Base-by-base conservation (phyloP, 2,888 invertebrate genomes). In the Netelia virgata region DNA sequence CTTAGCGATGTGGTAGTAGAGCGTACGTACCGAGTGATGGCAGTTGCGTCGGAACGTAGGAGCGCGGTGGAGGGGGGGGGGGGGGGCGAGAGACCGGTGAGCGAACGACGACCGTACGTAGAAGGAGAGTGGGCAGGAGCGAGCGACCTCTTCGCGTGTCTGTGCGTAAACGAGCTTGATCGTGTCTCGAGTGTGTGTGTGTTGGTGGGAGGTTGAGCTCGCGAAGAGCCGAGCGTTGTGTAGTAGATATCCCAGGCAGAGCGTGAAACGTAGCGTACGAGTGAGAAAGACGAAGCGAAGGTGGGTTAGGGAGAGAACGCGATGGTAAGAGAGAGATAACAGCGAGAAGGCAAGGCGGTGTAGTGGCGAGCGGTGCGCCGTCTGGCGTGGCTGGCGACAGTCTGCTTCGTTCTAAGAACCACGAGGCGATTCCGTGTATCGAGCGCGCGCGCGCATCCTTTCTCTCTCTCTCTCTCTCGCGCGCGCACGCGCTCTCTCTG, bases 341-440 rank as follows among this genome's bases (percentile, higher is more conserved):
- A 14, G 6, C 74, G 64, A 50, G 14, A 18, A 20, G 28, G 50
- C 73, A 55, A 63, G 86, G 88, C 86, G 87, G 85, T 86, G 86
- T 83, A 87, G 87, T 85, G 90, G 90, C 91, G 92, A 92, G 91
- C 91, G 90, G 90, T 93, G 92, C 92, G 92, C 92, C 92, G 92
- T 92, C 92, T 93, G 91, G 92, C 91, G 92, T 93, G 91, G 90
- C 92, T 91, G 92, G 90, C 93, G 92, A 92, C 92, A 92, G 93
- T 92, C 92, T 92, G 91, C 92, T 90, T 91, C 90, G 90, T 93
- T 93, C 92, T 91, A 88, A 93, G 93, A 93, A 93, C 90, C 92
- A 92, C 92, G 92, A 91, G 92, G 92, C 90, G 90, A 92, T 93
- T 93, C 92, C 92, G 91, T 92, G 92, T 93, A 93, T 92, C 91